These are phyloP conservation scores for Dysmachus trigonus DNA, from an alignment of 2,888 invertebrate species.

Conservation along the genomic window DNA sequence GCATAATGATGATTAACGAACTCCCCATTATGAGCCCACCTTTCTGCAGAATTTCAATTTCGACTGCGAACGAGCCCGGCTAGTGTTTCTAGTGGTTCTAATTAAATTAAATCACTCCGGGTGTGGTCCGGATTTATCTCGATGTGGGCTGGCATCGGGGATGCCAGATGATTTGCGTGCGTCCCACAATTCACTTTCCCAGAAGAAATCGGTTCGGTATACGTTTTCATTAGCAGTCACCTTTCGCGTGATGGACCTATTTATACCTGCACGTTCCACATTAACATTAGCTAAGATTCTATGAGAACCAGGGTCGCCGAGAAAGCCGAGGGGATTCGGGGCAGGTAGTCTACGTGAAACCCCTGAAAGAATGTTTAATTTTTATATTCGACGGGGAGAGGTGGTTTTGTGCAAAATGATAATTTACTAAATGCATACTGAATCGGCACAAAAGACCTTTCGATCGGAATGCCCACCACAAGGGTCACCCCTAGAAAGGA, in stretches of 20 bases:
- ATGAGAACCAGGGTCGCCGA: too few relatives aligned
- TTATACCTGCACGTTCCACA: neutral
- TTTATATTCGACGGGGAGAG: too few relatives aligned
- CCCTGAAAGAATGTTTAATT: too few relatives aligned
- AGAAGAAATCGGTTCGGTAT: neutral
- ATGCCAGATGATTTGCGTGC: neutral
- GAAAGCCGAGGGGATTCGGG: too few relatives aligned
- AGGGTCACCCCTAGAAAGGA: too few relatives aligned
- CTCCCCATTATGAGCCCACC: conserved; percentile 25
- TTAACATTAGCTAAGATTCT: neutral
- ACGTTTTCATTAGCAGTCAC: neutral
- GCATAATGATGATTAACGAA: conserved; percentile 40
- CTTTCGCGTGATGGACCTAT: neutral
- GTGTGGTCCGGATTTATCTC: conserved; percentile 1
- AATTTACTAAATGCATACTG: too few relatives aligned
- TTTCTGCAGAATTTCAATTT: conserved; percentile 32
- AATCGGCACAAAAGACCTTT: too few relatives aligned
- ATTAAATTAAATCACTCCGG: conserved; percentile 10
- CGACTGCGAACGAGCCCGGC: neutral
- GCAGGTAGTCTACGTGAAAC: too few relatives aligned
- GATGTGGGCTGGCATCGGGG: neutral
- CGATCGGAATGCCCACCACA: too few relatives aligned
- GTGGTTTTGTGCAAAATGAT: too few relatives aligned
- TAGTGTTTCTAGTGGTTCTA: conserved; percentile 12
- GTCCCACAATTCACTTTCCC: neutral